These are phyloP conservation scores for Mythimna pallens DNA, from an alignment of 2,888 invertebrate genomes.

Conservation along the genomic window DNA sequence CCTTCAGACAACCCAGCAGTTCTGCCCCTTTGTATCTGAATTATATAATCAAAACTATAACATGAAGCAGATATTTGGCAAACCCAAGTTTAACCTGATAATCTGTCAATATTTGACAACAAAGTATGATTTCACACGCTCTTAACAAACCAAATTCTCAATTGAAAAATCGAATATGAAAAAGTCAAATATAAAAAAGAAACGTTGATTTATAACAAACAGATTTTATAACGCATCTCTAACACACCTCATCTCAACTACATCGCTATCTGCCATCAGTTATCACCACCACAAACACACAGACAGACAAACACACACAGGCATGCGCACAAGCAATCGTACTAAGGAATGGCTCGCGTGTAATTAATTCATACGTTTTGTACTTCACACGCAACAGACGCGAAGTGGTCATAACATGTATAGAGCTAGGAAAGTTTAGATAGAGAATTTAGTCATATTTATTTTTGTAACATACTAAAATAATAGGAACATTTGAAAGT, in stretches of 20 bases:
- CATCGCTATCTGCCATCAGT: conserved; percentile 52
- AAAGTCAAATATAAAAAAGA: not conserved
- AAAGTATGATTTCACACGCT: not conserved
- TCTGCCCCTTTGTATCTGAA: too few relatives aligned
- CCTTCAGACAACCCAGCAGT: too few relatives aligned
- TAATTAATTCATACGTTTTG: conserved; percentile 87
- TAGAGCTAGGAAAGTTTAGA: conserved; percentile 62
- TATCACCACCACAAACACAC: conserved; percentile 43
- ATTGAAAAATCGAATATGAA: not conserved
- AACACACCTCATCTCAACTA: conserved; percentile 21
- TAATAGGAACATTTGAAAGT: too few relatives aligned
- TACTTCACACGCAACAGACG: conserved; percentile 83
- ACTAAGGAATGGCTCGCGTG: conserved; percentile 61
- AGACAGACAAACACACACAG: not conserved
- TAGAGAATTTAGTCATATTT: not conserved
- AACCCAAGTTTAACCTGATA: not conserved
- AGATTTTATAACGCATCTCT: conserved; percentile 24
- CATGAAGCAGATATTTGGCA: too few relatives aligned
- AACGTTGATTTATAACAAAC: not conserved
- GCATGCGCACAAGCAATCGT: conserved; percentile 52
- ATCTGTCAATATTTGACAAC: not conserved
- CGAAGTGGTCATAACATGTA: conserved; percentile 74
- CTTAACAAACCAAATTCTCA: not conserved
- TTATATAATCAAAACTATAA: too few relatives aligned
- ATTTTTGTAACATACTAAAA: not conserved